Percentiles rank a stretch among this genome's conserved stretches.
Conservation (phyloP, 1,140 invertebrate species). For the Pinna nobilis region DNA sequence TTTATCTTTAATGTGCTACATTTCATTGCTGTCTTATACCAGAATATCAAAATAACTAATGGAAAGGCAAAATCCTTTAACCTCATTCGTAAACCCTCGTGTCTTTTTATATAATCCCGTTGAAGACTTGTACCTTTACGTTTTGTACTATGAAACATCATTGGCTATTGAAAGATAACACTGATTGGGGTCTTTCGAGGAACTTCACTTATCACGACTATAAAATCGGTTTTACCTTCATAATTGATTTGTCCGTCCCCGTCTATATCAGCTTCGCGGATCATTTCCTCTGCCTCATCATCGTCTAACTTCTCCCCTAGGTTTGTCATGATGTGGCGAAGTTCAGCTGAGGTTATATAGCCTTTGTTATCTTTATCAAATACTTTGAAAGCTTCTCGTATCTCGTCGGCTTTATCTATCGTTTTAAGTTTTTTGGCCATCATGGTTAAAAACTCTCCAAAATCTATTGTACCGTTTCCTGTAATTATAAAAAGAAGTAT, state of each 20-base stretch:
- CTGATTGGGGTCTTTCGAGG: no score
- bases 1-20: no score
- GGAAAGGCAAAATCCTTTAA: no score
- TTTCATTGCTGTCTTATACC: no score
- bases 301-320: constrained; percentile 91
- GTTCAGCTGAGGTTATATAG: constrained; percentile 73
- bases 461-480: constrained; percentile 99
- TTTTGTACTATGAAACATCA: no score
- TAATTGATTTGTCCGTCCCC: constrained; percentile 79
- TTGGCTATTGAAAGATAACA: no score
- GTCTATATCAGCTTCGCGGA: constrained; percentile 91
- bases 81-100: no score
- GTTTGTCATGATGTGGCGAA: constrained; percentile 87
- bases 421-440: constrained; percentile 99
- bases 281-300: constrained; percentile 94
- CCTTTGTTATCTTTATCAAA: constrained; percentile 98
- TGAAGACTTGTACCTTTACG: no score
- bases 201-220: no score
- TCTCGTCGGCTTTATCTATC: constrained; percentile 98
- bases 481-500: no score
- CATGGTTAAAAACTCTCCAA: constrained; percentile 94
- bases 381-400: constrained; percentile 97
- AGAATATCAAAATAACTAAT: no score
- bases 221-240: constrained; percentile 43
- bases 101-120: no score